Conservation (phyloP, 2,113 vertebrate species). For the Rhagologus leucostigma region DNA sequence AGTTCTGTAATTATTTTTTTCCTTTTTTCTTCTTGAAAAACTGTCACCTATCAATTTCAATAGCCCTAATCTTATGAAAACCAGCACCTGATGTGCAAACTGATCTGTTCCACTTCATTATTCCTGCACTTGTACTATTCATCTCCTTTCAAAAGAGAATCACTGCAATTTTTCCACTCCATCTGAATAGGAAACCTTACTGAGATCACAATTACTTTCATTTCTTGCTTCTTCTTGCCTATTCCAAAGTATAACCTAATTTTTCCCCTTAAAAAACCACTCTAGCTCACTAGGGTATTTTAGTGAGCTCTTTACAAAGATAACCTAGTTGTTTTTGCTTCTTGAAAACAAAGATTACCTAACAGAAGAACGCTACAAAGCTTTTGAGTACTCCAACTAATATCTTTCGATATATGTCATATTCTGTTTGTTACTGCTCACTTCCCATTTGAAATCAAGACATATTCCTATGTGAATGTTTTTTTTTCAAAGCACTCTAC, state of each 20-base stretch:
- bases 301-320: background rate
- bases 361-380: background rate
- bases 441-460: background rate
- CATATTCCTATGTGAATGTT: accelerated
- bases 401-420: background rate
- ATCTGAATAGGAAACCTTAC: background rate
- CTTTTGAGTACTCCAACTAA: background rate
- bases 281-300: background rate
- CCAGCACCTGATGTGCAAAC: background rate
- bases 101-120: background rate
- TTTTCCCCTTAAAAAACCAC: background rate
- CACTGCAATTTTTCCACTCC: background rate
- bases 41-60: background rate
- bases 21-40: background rate
- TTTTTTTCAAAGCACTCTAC: background rate
- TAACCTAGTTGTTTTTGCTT: background rate
- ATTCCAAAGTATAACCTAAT: background rate
- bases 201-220: background rate
- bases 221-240: background rate
- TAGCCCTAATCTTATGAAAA: background rate
- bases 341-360: background rate
- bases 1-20: background rate
- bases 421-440: background rate
- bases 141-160: background rate
- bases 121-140: background rate